These are phyloP conservation scores for Actenoides lindsayi DNA, from an alignment of 2,113 vertebrate species.

Conservation along the genomic window DNA sequence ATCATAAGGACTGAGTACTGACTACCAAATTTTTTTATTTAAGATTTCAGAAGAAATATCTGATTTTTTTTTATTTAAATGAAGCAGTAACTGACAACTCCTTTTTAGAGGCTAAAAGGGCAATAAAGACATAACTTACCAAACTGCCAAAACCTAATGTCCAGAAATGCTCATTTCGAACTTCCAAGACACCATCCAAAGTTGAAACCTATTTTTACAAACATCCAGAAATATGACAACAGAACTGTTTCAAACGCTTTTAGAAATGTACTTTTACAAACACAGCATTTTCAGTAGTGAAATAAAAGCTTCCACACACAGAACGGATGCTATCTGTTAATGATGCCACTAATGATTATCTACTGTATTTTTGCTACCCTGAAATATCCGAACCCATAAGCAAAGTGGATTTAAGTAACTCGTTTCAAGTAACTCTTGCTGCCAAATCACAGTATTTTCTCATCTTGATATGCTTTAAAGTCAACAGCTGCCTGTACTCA, in stretches of 20 bases:
- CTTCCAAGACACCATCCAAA: conserved; percentile 95
- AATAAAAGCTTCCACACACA: background rate
- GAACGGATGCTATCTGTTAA: background rate
- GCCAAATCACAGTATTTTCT: background rate
- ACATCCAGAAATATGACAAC: background rate
- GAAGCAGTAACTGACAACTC: background rate
- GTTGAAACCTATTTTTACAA: conserved; percentile 88
- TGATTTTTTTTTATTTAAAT: background rate
- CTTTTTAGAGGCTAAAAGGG: background rate
- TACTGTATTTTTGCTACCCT: background rate
- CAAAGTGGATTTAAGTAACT: background rate
- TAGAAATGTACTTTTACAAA: background rate
- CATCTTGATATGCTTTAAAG: background rate
- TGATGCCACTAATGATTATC: background rate
- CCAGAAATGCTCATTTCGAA: conserved; percentile 98
- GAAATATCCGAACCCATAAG: background rate
- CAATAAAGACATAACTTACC: conserved; percentile 77
- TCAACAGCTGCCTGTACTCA: background rate
- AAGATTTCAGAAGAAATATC: background rate
- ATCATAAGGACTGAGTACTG: background rate
- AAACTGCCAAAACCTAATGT: conserved; percentile 94
- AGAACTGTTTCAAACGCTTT: background rate
- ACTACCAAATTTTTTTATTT: background rate
- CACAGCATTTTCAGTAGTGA: background rate
- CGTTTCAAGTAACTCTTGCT: background rate